A percentile compares a stretch with the other conserved stretches of the same genome.
These are phyloP conservation scores for Drosophila mauritiana DNA, from an alignment of 1,140 invertebrate genomes.

Conservation along the genomic window DNA sequence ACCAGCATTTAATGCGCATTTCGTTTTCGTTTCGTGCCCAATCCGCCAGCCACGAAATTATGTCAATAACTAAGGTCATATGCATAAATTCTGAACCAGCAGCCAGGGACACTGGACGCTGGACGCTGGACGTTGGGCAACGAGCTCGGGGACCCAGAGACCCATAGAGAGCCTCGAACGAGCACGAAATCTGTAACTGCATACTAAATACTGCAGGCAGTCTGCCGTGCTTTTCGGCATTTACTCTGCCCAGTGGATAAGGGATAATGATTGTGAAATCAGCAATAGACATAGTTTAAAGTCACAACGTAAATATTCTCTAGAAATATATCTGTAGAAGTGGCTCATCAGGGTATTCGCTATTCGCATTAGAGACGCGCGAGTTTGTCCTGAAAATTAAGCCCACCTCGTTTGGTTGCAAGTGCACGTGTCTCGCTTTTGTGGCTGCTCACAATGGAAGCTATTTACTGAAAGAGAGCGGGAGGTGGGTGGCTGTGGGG, in stretches of 20 bases:
- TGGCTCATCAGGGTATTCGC: background rate
- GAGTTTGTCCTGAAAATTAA: conserved; percentile 44
- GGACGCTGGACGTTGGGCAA: conserved; percentile 51
- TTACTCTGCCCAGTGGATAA: background rate
- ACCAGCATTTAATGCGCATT: conserved; percentile 61
- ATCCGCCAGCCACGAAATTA: conserved; percentile 67
- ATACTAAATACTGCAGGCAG: conserved; percentile 58
- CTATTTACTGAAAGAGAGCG: background rate
- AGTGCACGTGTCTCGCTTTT: conserved; percentile 69
- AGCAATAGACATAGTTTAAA: background rate
- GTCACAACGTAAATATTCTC: background rate
- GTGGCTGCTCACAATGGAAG: conserved; percentile 32
- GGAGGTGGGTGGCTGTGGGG: background rate
- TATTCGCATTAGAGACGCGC: background rate
- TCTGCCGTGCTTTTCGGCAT: background rate
- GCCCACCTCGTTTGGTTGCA: conserved; percentile 49
- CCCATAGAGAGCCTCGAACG: conserved; percentile 47
- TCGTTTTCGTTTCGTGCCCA: conserved; percentile 72
- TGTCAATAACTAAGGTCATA: conserved; percentile 81
- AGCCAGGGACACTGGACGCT: conserved; percentile 18
- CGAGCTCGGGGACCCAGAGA: conserved; percentile 67
- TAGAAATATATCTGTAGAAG: background rate
- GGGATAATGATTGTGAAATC: background rate
- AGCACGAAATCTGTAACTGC: conserved; percentile 55
- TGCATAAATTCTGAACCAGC: conserved; percentile 70